Conservation (phyloP, 2,797 vertebrate genomes). For the Amblyopsis hoosieri region DNA sequence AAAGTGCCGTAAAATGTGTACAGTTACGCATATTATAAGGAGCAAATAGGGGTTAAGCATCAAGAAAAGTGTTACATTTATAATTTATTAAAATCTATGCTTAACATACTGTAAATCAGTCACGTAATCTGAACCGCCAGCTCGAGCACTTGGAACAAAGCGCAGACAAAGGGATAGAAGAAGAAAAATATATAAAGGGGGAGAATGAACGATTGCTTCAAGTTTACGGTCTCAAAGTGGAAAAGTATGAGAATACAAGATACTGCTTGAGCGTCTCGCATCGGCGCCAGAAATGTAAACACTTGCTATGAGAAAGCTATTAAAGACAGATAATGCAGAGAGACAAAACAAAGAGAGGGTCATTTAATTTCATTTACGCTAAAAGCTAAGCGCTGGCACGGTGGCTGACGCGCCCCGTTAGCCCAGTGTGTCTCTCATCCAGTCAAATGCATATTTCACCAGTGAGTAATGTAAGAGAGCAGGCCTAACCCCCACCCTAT, state of each 20-base stretch:
- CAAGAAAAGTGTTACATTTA: too few relatives aligned
- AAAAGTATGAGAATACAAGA: conserved; percentile 50
- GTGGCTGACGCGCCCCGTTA: conserved; percentile 55
- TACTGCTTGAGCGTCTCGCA: conserved; percentile 33
- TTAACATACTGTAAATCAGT: too few relatives aligned
- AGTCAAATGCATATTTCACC: conserved; percentile 52
- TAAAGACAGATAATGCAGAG: conserved; percentile 37
- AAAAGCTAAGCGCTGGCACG: conserved; percentile 61
- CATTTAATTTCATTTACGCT: conserved; percentile 64
- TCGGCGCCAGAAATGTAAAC: conserved; percentile 43
- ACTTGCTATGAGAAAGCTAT: conserved; percentile 28
- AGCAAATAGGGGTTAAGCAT: too few relatives aligned
- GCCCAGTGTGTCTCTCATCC: conserved; percentile 41
- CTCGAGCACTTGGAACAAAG: conserved; percentile 4
- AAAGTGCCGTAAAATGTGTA: too few relatives aligned
- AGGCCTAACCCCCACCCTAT: conserved; percentile 15
- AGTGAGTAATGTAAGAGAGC: conserved; percentile 58
- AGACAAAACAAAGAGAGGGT: conserved; percentile 32
- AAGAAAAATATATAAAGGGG: not conserved
- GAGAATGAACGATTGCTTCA: conserved; percentile 36
- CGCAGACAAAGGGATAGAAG: conserved; percentile 16
- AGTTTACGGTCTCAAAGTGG: conserved; percentile 57
- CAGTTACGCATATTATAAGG: too few relatives aligned
- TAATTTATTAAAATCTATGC: too few relatives aligned
- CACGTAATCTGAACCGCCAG: not conserved